Evolutionary conservation across 2,113 vertebrate genomes (phyloP), one percentile per base, ranked within the genome.

Genomic region (Ptilonorhynchus violaceus): DNA sequence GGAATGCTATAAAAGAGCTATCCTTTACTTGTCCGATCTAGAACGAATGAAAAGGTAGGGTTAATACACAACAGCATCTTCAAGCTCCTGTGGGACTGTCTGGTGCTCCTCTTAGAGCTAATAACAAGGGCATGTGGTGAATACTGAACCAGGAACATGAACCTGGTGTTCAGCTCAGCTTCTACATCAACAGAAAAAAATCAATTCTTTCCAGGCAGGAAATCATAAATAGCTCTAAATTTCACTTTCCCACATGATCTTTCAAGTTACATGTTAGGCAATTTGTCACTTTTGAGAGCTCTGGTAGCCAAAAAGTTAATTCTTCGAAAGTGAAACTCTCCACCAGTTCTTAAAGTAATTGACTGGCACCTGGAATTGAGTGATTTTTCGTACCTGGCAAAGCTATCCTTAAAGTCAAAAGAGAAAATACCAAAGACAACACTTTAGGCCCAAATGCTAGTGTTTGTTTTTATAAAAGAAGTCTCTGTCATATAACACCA

Each of bases 261-360:
- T 96, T 97, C 95, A 96, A 88, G 80, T 31, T 95, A 76, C 31
- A 37, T 69, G 52, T 25, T 73, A 53, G 58, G 72, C 30, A 84
- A 92, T 97, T 97, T 97, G 90, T 96, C 92, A 96, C 47, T 93
- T 96, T 69, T 96, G 75, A 96, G 85, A 96, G 50, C 55, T 85
- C 80, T 69, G 63, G 88, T 88, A 88, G 77, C 42, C 77, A 80
- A 97, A 96, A 97, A 95, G 95, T 97, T 94, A 95, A 96, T 97
- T 96, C 55, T 96, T 93, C 68, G 79, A 53, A 90, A 95, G 63
- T 64, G 28, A 83, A 92, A 85, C 27, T 92, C 41, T 62, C 50
- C 35, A 91, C 69, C 33, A 91, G 58, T 90, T 95, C 79, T 80
- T 91, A 39, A 85, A 88, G 39, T 67, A 96, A 95, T 92, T 96